Evolutionary conservation across 2,113 vertebrate genomes (phyloP).

Genomic region (Archocentrus centrarchus): DNA sequence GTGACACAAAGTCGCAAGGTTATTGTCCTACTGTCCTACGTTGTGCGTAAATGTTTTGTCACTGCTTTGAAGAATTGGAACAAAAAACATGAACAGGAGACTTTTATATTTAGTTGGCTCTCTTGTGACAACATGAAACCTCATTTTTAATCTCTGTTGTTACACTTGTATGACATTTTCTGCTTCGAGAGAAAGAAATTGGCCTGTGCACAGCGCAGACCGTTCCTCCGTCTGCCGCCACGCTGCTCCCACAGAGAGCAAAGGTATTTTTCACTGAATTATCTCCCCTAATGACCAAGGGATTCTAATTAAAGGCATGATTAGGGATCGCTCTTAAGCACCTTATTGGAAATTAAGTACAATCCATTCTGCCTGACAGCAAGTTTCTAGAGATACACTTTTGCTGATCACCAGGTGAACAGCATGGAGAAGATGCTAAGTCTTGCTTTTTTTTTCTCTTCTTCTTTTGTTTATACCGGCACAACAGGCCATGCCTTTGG

Average conservation of each 20-base stretch:
- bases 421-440: constrained; percentile 34
- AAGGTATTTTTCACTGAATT: constrained; percentile 81
- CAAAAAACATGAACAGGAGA: neutral
- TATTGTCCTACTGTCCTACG: neutral
- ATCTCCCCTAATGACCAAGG: constrained; percentile 82
- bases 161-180: constrained; percentile 29
- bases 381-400: constrained; percentile 70
- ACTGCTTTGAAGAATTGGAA: too few species aligned
- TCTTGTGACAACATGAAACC: neutral
- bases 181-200: constrained; percentile 22
- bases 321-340: constrained; percentile 84
- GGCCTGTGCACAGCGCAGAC: constrained; percentile 33
- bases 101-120: neutral
- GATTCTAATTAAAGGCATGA: constrained; percentile 85
- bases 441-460: constrained; percentile 49
- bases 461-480: constrained; percentile 30
- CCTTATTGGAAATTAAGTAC: constrained; percentile 84
- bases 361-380: constrained; percentile 82
- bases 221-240: constrained; percentile 49
- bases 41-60: neutral
- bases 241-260: constrained; percentile 68
- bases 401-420: constrained; percentile 67
- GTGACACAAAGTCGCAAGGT: neutral
- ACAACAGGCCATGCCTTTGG: constrained; percentile 29
- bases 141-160: constrained; percentile 13